These are phyloP conservation scores for Harpagoxenus sublaevis DNA, from an alignment of 2,888 invertebrate species.

Conservation along the genomic window DNA sequence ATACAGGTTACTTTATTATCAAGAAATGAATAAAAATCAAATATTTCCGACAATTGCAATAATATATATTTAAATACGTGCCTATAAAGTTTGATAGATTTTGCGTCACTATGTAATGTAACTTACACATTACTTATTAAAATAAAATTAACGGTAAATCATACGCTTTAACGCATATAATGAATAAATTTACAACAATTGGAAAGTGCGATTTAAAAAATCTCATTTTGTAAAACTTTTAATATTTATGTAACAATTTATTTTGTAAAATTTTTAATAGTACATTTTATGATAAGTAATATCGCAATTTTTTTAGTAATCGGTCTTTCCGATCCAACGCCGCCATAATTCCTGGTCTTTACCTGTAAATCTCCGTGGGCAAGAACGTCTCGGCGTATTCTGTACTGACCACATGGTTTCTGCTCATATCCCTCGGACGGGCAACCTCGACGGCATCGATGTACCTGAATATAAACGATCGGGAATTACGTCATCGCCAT, in stretches of 20 bases:
- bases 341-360: slow-evolving; percentile 46
- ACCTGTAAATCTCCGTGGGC: slow-evolving; percentile 85
- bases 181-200: not conserved
- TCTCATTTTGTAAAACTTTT: not conserved
- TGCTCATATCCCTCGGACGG: slow-evolving; percentile 86
- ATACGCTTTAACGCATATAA: not conserved
- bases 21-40: not conserved
- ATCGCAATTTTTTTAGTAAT: not conserved
- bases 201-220: not conserved
- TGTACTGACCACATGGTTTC: slow-evolving; percentile 86
- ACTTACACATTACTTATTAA: not conserved
- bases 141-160: not conserved
- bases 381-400: slow-evolving; percentile 85
- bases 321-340: not conserved
- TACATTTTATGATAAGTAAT: not conserved
- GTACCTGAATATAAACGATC: slow-evolving; percentile 78
- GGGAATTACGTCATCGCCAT: slow-evolving; percentile 25
- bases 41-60: not conserved
- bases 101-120: not conserved
- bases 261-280: not conserved
- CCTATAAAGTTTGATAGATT: not conserved
- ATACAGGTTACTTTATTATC: not conserved
- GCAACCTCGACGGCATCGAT: slow-evolving; percentile 85
- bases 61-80: not conserved
- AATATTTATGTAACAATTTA: not conserved